Percentiles rank a stretch among this genome's conserved stretches.
Conservation (phyloP, 2,113 vertebrate species). For the Megalops atlanticus region DNA sequence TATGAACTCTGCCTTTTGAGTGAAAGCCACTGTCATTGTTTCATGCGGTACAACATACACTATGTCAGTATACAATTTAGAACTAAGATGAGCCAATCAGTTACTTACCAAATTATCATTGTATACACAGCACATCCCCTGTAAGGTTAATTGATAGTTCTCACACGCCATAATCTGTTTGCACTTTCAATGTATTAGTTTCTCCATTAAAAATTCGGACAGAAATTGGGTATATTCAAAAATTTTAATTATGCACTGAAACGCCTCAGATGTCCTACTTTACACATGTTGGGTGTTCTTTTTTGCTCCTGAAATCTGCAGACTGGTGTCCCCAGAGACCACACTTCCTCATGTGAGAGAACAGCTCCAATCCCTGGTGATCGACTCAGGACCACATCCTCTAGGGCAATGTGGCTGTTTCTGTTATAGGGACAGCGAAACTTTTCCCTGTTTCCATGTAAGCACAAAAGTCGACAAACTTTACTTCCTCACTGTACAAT, state of each 20-base stretch:
- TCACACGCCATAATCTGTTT: neutral
- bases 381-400: neutral
- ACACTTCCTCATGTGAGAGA: neutral
- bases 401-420: neutral
- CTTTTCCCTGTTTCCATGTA: neutral
- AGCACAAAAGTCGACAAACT: conserved; percentile 11
- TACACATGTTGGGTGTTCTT: neutral
- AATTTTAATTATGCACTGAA: conserved; percentile 14
- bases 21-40: too few relatives aligned
- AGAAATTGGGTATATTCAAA: conserved; percentile 11
- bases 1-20: too few relatives aligned
- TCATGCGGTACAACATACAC: too few relatives aligned
- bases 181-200: neutral
- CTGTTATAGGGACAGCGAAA: conserved; percentile 3
- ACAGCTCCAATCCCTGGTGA: conserved; percentile 1
- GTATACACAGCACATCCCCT: too few relatives aligned
- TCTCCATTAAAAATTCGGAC: neutral
- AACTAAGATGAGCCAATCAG: too few relatives aligned
- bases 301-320: conserved; percentile 18
- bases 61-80: too few relatives aligned
- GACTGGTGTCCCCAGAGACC: neutral
- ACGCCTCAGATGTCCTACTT: conserved; percentile 15
- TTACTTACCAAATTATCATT: too few relatives aligned
- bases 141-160: too few relatives aligned
- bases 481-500: neutral